Percentiles rank a stretch among this genome's conserved stretches.
phyloP scores from a whole-genome alignment of 2,888 invertebrate genomes.

The Linyphia triangularis region DNA sequence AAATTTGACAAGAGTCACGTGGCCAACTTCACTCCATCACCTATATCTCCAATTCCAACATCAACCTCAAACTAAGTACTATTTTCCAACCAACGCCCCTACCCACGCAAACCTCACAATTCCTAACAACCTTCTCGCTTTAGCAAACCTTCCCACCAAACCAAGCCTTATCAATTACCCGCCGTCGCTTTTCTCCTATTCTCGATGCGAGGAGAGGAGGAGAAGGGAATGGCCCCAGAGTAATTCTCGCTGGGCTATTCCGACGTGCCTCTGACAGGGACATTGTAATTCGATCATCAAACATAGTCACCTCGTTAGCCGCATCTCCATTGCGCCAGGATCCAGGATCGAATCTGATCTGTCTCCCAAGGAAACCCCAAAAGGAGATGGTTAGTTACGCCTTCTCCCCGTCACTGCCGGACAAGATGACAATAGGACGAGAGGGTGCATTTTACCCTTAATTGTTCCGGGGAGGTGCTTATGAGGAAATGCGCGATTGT shows the following conservation, averaged over 20 bases:
- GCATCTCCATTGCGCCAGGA: conserved; percentile 32
- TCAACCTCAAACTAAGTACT: too few relatives aligned
- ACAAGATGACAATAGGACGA: background rate
- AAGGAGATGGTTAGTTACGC: background rate
- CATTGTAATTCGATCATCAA: conserved; percentile 60
- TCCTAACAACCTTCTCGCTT: background rate
- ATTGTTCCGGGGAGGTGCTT: too few relatives aligned
- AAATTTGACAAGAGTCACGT: too few relatives aligned
- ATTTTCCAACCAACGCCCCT: too few relatives aligned
- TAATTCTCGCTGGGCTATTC: conserved; percentile 19
- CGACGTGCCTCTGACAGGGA: conserved; percentile 8
- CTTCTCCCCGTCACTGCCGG: background rate
- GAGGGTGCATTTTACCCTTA: too few relatives aligned
- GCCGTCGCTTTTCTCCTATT: background rate
- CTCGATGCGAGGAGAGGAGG: background rate
- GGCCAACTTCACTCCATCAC: too few relatives aligned
- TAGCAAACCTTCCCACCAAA: background rate
- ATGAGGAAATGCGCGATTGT: too few relatives aligned
- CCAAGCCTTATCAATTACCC: background rate
- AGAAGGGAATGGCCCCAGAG: background rate
- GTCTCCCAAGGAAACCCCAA: background rate
- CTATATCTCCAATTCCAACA: too few relatives aligned
- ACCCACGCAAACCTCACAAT: background rate
- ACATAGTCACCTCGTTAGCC: conserved; percentile 54
- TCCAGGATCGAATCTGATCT: conserved; percentile 3